Base-by-base conservation (phyloP, 1,140 invertebrate genomes). In the Drosophila kohkoa region DNA sequence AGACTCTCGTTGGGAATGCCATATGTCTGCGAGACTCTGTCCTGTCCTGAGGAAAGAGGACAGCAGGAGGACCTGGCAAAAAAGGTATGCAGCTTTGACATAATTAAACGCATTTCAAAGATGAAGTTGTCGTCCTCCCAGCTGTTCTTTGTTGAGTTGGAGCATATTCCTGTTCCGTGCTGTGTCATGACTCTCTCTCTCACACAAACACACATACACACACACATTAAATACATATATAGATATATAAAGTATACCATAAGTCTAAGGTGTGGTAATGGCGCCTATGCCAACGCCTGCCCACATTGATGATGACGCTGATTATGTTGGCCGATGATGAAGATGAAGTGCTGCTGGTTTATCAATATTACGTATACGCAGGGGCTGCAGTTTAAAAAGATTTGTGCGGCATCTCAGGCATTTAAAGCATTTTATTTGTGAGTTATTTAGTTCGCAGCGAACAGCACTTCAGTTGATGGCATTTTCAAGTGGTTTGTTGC, bases 71-170 rank as follows among this genome's bases (percentile, higher is more conserved):
- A 20, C 35, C 25, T 25, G 38, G 5, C 49, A 58, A 72, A 73
- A 73, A 52, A 30, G 38, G 48, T 68, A 59, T 82, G 66, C 77
- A 77, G 82, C 83, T 87, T 88, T 88, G 80, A 88, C 77, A 89
- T 88, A 88, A 88, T 88, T 88, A 88, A 88, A 88, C 83, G 83
- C 83, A 89, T 88, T 88, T 89, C 74, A 83, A 89, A 87, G 83
- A 87, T 89, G 83, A 89, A 88, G 83, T 83, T 88, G 85, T 88
- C 77, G 80, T 88, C 77, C 70, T 48, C 64, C 11, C n/a, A 35
- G 5, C 28, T 15, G 51, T 35, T 30, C 57, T 46, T 41, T 46
- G 41, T 41, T 28, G 41, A 59, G 6, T 13, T 1, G 11, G 28
- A 2, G 25, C 11, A 25, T 62, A 35, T 52, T 38, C 8, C 45